Base-by-base conservation (phyloP, 1,140 invertebrate genomes). In the Anadara kagoshimensis region DNA sequence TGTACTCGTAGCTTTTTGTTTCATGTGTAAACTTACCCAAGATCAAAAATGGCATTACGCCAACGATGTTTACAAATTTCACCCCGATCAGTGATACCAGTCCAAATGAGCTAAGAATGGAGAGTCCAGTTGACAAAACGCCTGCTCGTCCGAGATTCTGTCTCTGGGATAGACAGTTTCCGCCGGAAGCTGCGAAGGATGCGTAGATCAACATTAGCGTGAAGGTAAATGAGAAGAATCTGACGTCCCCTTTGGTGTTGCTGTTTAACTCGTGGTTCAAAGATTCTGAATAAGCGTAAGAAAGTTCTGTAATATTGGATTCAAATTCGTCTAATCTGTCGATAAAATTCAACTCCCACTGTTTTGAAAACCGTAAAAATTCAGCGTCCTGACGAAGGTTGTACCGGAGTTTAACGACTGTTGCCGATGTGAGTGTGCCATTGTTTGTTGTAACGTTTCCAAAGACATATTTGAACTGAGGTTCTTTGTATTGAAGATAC, bases 11-110 rank as follows among this genome's bases (percentile, higher is more conserved):
- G n/a, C n/a, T 36, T 36, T 36, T 36, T 36, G 29, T 36, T 36
- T 36, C 29, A 36, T 36, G 29, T 36, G 2, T 3, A 36, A 8
- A 91, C 93, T 94, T 91, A 98, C 96, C 96, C 78, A 98, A 94
- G 93, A 98, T 96, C 51, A 98, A 92, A 84, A 98, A 98, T 5
- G 97, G 97, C 4, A 96, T 96, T 0, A 96, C 96, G 58, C 98
- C 91, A 89, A 98, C 97, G 73, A 98, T 96, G 22, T 95, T 96
- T 80, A 98, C 98, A 89, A 98, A 98, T 72, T 96, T 94, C 49
- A 97, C 92, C 12, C 96, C 96, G 59, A 94, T 91, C 89, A 98
- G 97, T 87, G 96, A 94, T 73, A 96, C 94, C 47, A 96, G 90
- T 51, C 97, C 97, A 81, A 98, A 98, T 0, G 96, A 95, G 3